A percentile compares a stretch with the other conserved stretches of the same genome.
phyloP scores from a whole-genome alignment of 92 coral and sea anemone species.

The Scolanthus callimorphus region DNA sequence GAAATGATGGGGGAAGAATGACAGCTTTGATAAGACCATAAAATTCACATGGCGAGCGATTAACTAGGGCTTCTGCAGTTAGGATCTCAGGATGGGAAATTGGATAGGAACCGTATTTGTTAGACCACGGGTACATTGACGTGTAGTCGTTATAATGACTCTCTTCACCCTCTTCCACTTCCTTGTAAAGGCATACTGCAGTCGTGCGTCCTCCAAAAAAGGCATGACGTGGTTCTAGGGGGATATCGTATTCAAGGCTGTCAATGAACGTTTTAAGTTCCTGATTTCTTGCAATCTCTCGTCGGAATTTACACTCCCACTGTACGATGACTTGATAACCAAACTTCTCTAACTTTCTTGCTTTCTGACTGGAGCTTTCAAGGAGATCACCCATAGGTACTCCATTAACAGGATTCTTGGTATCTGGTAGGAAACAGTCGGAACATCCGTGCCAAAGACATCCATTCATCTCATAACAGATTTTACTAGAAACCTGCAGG shows the following conservation, averaged over 20 bases:
- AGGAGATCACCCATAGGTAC: neutral
- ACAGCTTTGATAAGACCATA: neutral
- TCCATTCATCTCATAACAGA: slow-evolving; percentile 14
- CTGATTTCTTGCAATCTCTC: neutral
- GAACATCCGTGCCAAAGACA: neutral
- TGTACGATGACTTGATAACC: neutral
- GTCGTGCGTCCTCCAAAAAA: neutral
- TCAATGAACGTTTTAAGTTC: neutral
- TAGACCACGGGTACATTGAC: neutral
- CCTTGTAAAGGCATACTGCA: neutral
- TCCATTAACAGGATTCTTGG: neutral
- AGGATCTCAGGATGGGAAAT: neutral
- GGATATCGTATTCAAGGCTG: neutral
- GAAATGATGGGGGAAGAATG: neutral
- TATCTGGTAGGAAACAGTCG: neutral
- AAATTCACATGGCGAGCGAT: neutral
- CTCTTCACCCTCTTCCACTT: neutral
- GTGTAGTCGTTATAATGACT: neutral
- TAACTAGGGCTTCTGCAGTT: neutral
- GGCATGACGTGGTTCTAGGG: neutral
- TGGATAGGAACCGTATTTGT: neutral
- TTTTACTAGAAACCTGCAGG: slow-evolving; percentile 10
- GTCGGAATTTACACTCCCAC: neutral
- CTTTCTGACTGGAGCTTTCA: neutral
- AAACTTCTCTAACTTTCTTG: neutral